A percentile compares a stretch with the other conserved stretches of the same genome.
Conservation (phyloP, 1,140 invertebrate species). For the Holcopasites calliopsidis region DNA sequence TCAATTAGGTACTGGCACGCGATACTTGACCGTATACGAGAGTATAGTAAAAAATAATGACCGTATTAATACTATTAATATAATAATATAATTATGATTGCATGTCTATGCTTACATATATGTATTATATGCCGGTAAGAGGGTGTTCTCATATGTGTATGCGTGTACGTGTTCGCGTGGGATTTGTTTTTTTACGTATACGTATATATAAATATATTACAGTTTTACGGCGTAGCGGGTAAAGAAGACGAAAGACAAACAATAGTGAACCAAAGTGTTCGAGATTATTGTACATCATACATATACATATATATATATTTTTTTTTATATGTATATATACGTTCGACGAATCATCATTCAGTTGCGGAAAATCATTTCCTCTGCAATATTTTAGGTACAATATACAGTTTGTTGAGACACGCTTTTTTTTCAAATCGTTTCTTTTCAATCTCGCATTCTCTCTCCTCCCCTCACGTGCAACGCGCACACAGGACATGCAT, state of each 20-base stretch:
- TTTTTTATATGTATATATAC: conserved; percentile 16
- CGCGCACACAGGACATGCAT: background rate
- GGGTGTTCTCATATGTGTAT: conserved; percentile 8
- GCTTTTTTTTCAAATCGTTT: background rate
- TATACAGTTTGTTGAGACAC: conserved; percentile 34
- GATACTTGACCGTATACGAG: conserved; percentile 43
- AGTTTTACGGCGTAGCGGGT: conserved; percentile 49
- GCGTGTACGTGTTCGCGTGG: background rate
- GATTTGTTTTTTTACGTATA: conserved; percentile 41
- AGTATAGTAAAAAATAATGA: conserved; percentile 71
- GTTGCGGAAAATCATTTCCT: conserved; percentile 9
- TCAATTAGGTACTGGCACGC: conserved; percentile 46
- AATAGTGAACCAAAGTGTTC: conserved; percentile 52
- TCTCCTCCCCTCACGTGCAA: background rate
- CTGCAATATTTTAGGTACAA: conserved; percentile 37
- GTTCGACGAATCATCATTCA: conserved; percentile 6
- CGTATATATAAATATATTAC: conserved; percentile 66
- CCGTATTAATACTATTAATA: conserved; percentile 54
- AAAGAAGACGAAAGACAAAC: conserved; percentile 49
- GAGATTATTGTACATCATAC: conserved; percentile 23
- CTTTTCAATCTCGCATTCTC: background rate
- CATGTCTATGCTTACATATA: conserved; percentile 48
- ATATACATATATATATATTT: conserved; percentile 19
- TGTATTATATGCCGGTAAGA: conserved; percentile 48
- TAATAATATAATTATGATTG: conserved; percentile 59